phyloP scores from a whole-genome alignment of 2,113 vertebrate genomes.

The Gila orcuttii region DNA sequence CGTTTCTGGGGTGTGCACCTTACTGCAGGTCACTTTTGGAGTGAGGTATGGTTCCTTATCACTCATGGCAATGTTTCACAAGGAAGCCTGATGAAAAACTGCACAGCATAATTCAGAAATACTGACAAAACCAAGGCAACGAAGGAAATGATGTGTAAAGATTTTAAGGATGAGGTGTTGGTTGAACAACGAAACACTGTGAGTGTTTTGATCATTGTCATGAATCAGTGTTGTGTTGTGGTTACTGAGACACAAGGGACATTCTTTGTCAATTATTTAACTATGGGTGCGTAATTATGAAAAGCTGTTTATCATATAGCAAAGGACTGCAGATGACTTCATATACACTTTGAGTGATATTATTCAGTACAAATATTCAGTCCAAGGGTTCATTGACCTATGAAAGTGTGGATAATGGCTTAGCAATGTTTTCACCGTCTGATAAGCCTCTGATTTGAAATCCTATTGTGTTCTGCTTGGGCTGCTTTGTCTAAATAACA shows the following conservation, averaged over 20 bases:
- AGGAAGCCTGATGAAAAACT: background rate
- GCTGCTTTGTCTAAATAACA: background rate
- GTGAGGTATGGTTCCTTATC: conserved; percentile 80
- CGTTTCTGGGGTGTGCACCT: conserved; percentile 91
- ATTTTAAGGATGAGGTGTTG: background rate
- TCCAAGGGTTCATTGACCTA: conserved; percentile 9
- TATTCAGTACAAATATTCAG: conserved; percentile 11
- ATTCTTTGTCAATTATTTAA: conserved; percentile 1
- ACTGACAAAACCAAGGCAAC: background rate
- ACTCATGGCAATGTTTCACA: background rate
- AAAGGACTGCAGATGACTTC: background rate
- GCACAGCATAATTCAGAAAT: background rate
- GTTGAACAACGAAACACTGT: background rate
- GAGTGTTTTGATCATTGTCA: background rate
- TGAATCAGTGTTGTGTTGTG: background rate
- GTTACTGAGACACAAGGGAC: background rate
- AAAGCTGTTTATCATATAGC: background rate
- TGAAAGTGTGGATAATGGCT: background rate
- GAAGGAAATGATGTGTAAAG: background rate
- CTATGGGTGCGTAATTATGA: background rate
- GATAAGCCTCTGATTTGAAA: conserved; percentile 23
- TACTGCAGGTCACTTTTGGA: conserved; percentile 92
- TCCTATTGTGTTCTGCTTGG: background rate
- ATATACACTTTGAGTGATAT: too few relatives aligned
- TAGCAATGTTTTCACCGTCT: conserved; percentile 26